A percentile compares a stretch with the other conserved stretches of the same genome.
phyloP scores from a whole-genome alignment of 2,888 invertebrate species.

The Seira sanloemensis region DNA sequence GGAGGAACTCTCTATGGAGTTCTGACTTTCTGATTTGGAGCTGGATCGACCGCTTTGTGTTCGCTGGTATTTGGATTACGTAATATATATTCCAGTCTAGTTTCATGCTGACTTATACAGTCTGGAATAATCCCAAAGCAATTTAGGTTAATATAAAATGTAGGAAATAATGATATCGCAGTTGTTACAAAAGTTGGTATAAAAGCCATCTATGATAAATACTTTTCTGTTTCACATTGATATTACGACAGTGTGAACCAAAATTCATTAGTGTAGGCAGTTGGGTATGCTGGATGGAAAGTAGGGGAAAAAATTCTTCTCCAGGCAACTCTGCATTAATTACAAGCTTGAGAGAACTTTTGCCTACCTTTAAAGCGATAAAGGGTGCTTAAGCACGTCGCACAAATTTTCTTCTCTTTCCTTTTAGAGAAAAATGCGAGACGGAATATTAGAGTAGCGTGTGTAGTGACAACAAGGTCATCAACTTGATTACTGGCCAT shows the following conservation, averaged over 20 bases:
- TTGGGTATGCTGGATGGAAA: not conserved
- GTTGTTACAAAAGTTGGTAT: not conserved
- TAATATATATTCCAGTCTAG: too few species aligned
- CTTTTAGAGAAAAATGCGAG: not conserved
- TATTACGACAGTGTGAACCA: too few species aligned
- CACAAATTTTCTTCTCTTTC: not conserved
- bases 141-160: too few species aligned
- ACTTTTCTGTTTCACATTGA: too few species aligned
- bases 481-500: constrained; percentile 56
- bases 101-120: too few species aligned
- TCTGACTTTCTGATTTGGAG: too few species aligned
- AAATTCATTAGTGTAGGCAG: constrained; percentile 23
- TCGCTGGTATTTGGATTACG: too few species aligned
- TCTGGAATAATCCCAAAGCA: too few species aligned
- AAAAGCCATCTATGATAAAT: too few species aligned
- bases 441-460: constrained; percentile 15
- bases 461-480: constrained; percentile 49
- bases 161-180: too few species aligned
- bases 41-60: too few species aligned
- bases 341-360: constrained; percentile 14
- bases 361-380: not conserved
- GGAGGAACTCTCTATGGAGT: too few species aligned
- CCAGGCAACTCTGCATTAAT: constrained; percentile 47
- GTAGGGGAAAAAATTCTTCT: constrained; percentile 38
- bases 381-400: not conserved